Conservation (phyloP, 2,888 invertebrate genomes). For the Scaptomyza tumidula region DNA sequence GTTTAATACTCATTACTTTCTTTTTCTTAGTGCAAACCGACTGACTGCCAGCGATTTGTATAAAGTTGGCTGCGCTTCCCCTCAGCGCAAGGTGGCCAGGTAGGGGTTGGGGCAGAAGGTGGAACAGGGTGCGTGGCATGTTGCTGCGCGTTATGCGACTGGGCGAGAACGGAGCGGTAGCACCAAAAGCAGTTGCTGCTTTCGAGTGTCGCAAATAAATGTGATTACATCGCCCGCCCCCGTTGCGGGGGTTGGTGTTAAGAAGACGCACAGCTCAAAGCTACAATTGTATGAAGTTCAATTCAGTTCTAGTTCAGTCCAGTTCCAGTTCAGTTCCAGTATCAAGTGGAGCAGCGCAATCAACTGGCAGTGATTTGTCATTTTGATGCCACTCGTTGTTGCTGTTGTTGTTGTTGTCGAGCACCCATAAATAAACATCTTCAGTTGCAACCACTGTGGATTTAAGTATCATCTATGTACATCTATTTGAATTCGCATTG, state of each 20-base stretch:
- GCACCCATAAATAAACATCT: constrained; percentile 68
- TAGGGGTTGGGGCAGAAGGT: background rate
- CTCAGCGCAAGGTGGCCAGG: background rate
- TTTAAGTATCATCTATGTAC: constrained; percentile 24
- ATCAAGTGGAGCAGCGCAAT: constrained; percentile 1
- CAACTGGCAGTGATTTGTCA: constrained; percentile 72
- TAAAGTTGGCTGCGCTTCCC: constrained; percentile 59
- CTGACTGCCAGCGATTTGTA: constrained; percentile 68
- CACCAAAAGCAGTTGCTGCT: constrained; percentile 6
- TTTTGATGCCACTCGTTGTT: constrained; percentile 51
- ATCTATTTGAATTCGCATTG: constrained; percentile 19
- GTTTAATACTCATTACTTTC: too few relatives aligned
- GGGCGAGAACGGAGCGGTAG: background rate
- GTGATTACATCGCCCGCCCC: constrained; percentile 63
- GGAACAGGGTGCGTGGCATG: constrained; percentile 30
- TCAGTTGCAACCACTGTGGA: constrained; percentile 30
- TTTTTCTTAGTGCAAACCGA: background rate
- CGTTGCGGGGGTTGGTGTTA: constrained; percentile 8
- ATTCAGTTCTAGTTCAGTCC: background rate
- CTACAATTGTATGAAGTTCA: background rate
- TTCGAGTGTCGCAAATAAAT: constrained; percentile 74
- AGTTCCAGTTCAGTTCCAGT: background rate
- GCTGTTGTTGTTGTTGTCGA: constrained; percentile 36
- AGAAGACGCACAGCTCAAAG: constrained; percentile 8
- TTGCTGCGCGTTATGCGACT: constrained; percentile 47